Evolutionary conservation across 1,140 invertebrate species (phyloP).

Genomic region (Cydia fagiglandana): DNA sequence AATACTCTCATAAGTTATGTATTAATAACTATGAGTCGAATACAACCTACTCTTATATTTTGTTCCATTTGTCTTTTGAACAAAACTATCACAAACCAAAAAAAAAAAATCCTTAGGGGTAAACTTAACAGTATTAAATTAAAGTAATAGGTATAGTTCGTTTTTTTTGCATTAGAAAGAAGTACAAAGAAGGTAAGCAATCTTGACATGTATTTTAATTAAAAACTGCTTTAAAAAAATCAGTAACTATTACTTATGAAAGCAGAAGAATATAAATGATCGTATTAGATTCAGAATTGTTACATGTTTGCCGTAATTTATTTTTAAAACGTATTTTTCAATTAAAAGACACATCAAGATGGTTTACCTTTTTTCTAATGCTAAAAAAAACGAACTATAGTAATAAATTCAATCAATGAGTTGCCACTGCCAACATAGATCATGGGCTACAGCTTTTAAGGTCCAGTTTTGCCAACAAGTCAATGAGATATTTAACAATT

Average conservation of each 20-base stretch:
- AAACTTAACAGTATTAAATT: constrained; percentile 22
- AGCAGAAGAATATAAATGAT: no score
- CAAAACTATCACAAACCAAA: constrained; percentile 31
- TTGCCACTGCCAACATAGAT: background rate
- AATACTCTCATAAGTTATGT: constrained; percentile 12
- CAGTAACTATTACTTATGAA: no score
- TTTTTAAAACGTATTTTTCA: no score
- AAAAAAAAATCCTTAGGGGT: constrained; percentile 13
- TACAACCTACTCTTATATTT: constrained; percentile 28
- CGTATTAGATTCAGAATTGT: no score
- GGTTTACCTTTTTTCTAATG: no score
- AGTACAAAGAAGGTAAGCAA: no score
- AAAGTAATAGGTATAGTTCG: background rate
- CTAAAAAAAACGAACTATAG: no score
- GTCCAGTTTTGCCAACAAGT: background rate
- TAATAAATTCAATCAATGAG: constrained; percentile 1
- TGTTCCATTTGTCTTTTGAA: constrained; percentile 26
- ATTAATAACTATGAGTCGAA: constrained; percentile 9
- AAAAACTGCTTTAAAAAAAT: no score
- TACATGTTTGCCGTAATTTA: no score
- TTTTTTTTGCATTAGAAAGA: no score
- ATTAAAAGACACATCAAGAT: no score
- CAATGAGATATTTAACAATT: background rate
- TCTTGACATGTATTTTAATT: no score
- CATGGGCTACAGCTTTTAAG: background rate